phyloP scores from a whole-genome alignment of 2,888 invertebrate genomes.

The Congeria kusceri region DNA sequence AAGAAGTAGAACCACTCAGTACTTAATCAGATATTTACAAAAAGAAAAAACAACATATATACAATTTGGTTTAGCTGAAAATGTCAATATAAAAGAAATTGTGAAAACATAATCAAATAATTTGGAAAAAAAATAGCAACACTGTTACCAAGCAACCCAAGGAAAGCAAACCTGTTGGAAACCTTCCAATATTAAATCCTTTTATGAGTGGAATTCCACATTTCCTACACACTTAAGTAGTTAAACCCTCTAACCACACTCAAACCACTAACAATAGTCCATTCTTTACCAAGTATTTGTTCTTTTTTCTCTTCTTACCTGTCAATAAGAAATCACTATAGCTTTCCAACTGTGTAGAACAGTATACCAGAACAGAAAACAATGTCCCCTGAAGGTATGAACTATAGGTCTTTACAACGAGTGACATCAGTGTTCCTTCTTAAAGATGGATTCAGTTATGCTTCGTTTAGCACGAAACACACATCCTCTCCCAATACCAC shows the following conservation, averaged over 20 bases:
- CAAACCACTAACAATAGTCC: background rate
- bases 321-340: slow-evolving; percentile 38
- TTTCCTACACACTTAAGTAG: background rate
- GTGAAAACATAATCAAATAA: too few relatives aligned
- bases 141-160: background rate
- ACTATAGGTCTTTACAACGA: slow-evolving; percentile 35
- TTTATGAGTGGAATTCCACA: too few relatives aligned
- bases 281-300: slow-evolving; percentile 24
- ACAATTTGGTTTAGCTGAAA: too few relatives aligned
- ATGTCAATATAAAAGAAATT: too few relatives aligned
- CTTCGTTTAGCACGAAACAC: slow-evolving; percentile 54
- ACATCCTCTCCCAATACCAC: background rate
- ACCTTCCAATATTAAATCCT: too few relatives aligned
- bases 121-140: background rate
- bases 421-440: slow-evolving; percentile 43
- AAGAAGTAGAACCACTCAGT: too few relatives aligned
- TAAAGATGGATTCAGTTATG: slow-evolving; percentile 47
- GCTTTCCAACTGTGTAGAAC: slow-evolving; percentile 32
- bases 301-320: slow-evolving; percentile 25
- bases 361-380: slow-evolving; percentile 1
- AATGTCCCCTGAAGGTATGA: slow-evolving; percentile 52
- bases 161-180: background rate
- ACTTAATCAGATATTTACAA: too few relatives aligned
- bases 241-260: background rate
- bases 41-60: slow-evolving; percentile 18